Base-by-base conservation (phyloP, 2,113 vertebrate genomes). In the Amblyornis subalaris region DNA sequence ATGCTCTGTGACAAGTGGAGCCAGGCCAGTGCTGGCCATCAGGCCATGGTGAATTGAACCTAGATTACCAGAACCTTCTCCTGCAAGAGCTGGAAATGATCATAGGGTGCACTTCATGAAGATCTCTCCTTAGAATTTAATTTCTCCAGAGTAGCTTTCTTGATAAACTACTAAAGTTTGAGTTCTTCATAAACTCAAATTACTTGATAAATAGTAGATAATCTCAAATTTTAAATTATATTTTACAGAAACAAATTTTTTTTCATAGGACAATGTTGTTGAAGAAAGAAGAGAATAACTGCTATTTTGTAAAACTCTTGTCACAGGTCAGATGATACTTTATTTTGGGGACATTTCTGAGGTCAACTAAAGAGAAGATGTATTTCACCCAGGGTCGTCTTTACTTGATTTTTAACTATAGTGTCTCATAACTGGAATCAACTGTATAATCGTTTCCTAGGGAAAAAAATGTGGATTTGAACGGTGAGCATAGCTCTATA, bases 381-480 rank as follows among this genome's bases (percentile, higher is more conserved):
- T 51, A 8, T 85, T 86, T 85, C 88, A 66, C 38, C 29, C 74
- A 65, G 64, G 24, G 44, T 38, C 48, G 73, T 81, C 33, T 91
- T 79, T 93, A 24, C 42, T 92, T 88, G 4, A 33, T 78, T 94
- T 93, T 91, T 84, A 95, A 73, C 26, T 89, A 40, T 90, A 88
- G 33, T 82, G 25, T 96, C 50, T 95, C 36, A 36, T 89, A 94
- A 84, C 71, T 84, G 6, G 13, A 94, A 89, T 86, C 45, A 45
- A 47, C 22, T 42, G 10, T 80, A 14, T 47, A 55, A 48, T 48
- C 15, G 9, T 85, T 70, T 89, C 20, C 35, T 42, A 28, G 25
- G 40, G 71, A 62, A 93, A 85, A 85, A 92, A 80, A 47, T 24
- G 4, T 62, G 62, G 28, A 57, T 80, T 88, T 93, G 45, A 92